Evolutionary conservation across 2,797 vertebrate genomes (phyloP).

Genomic region (Alca torda): DNA sequence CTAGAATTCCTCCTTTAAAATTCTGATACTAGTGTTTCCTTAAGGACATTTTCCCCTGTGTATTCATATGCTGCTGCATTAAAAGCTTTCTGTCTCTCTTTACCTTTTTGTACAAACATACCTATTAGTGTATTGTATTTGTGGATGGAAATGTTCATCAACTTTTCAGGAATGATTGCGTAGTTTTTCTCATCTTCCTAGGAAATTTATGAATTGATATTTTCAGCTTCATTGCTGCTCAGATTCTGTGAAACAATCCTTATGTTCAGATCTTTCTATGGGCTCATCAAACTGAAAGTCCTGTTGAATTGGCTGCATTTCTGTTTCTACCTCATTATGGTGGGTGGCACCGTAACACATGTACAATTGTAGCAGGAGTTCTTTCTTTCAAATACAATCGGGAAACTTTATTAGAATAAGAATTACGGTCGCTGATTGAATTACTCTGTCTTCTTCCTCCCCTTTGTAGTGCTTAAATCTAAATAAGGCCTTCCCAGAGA

Average conservation of each 20-base stretch:
- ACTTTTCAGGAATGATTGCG: background rate
- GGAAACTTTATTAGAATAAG: constrained; percentile 29
- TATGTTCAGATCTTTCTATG: constrained; percentile 55
- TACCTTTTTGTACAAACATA: background rate
- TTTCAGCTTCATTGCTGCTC: constrained; percentile 68
- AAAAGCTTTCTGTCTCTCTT: background rate
- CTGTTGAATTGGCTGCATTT: constrained; percentile 51
- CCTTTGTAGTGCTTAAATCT: background rate
- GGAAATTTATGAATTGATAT: constrained; percentile 62
- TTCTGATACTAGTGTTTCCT: background rate
- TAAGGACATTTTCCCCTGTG: background rate
- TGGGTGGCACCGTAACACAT: constrained; percentile 47
- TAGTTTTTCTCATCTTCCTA: constrained; percentile 17
- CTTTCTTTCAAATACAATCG: constrained; percentile 3
- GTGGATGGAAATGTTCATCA: constrained; percentile 16
- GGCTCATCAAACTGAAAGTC: constrained; percentile 51
- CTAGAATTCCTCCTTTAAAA: background rate
- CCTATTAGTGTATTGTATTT: background rate
- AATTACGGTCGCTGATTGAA: background rate
- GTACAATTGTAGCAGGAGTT: constrained; percentile 19
- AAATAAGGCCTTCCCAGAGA: background rate
- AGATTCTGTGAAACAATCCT: constrained; percentile 69
- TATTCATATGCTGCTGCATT: background rate
- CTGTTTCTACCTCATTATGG: constrained; percentile 53
- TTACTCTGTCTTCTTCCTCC: background rate